Percentiles rank a stretch among this genome's conserved stretches.
These are phyloP conservation scores for Diglossa brunneiventris DNA, from an alignment of 2,113 vertebrate species.

Conservation along the genomic window DNA sequence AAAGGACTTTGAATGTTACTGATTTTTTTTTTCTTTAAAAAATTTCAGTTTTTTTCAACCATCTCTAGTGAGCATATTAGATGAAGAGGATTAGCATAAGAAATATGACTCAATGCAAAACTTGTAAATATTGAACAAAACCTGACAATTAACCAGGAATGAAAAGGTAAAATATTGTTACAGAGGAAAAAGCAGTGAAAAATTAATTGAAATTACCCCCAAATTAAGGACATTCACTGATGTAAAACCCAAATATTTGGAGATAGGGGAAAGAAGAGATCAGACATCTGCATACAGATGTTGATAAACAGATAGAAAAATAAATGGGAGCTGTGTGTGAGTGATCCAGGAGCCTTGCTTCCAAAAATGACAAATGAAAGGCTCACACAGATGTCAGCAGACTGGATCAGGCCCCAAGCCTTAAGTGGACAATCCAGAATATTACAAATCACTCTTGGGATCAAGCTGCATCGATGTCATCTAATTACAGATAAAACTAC, in stretches of 20 bases:
- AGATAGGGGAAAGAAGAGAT: background rate
- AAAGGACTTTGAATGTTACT: background rate
- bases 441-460: constrained; percentile 54
- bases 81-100: constrained; percentile 55
- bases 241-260: constrained; percentile 23
- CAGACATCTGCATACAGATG: background rate
- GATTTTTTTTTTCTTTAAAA: background rate
- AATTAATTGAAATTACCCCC: constrained; percentile 32
- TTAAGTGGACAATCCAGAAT: constrained; percentile 18
- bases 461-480: constrained; percentile 38
- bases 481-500: constrained; percentile 70
- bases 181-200: constrained; percentile 20
- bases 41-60: background rate
- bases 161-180: constrained; percentile 20
- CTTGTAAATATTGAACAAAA: constrained; percentile 61
- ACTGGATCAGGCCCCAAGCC: constrained; percentile 5
- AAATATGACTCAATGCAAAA: constrained; percentile 23
- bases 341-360: background rate
- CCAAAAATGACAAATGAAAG: background rate
- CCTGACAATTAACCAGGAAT: constrained; percentile 40
- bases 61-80: constrained; percentile 39
- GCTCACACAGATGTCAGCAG: background rate
- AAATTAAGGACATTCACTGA: constrained; percentile 3
- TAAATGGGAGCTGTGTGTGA: background rate
- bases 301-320: constrained; percentile 18